Evolutionary conservation across 2,888 invertebrate genomes (phyloP).

Genomic region (Leptarthrus brevirostris): DNA sequence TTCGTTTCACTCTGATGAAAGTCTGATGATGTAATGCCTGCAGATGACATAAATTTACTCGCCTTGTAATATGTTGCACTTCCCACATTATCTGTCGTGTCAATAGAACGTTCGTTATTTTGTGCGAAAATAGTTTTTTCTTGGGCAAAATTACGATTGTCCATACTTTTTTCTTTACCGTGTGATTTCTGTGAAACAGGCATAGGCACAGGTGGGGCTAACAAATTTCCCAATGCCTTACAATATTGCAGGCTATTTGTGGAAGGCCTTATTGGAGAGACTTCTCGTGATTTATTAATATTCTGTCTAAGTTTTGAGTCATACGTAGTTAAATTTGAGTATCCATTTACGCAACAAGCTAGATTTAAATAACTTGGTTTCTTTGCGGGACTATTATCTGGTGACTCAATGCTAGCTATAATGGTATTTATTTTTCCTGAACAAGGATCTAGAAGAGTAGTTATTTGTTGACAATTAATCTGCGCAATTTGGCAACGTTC

Average conservation of each 20-base stretch:
- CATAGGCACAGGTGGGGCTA: constrained; percentile 68
- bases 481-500: constrained; percentile 67
- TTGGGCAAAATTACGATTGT: constrained; percentile 42
- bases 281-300: constrained; percentile 77
- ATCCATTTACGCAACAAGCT: constrained; percentile 91
- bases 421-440: constrained; percentile 64
- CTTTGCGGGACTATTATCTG: constrained; percentile 67
- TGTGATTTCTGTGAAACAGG: constrained; percentile 34
- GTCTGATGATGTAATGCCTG: constrained; percentile 13
- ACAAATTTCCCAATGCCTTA: constrained; percentile 69
- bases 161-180: constrained; percentile 49
- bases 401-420: constrained; percentile 57
- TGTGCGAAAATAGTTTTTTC: constrained; percentile 20
- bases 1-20: constrained; percentile 63
- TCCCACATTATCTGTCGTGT: constrained; percentile 53
- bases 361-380: constrained; percentile 90
- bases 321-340: constrained; percentile 87
- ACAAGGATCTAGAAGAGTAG: constrained; percentile 58
- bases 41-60: constrained; percentile 35
- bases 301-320: constrained; percentile 83
- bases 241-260: constrained; percentile 67
- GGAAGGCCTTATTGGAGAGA: constrained; percentile 76
- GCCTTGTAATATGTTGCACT: constrained; percentile 45
- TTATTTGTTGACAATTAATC: constrained; percentile 58
- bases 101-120: constrained; percentile 32